Evolutionary conservation across 1,140 invertebrate species (phyloP), one percentile per base, ranked within the genome.

Genomic region (Acromyrmex heyeri): DNA sequence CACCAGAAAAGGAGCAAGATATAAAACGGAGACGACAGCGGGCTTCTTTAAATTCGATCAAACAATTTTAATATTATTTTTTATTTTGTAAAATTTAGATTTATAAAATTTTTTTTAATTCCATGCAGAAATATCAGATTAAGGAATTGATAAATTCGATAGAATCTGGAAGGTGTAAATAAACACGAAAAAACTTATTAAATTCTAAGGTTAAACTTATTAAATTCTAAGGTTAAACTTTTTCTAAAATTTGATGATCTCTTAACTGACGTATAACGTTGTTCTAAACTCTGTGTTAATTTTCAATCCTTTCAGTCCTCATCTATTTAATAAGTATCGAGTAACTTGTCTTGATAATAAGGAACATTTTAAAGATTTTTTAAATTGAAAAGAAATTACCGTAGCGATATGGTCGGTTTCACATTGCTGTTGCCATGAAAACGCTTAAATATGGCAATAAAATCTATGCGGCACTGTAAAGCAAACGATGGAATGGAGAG

Each of bases 401-500:
- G 5, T 2, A 6, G 21, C 50, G 16, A 38, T 38, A 24, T 38
- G 12, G 14, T 38, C 14, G 30, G 24, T 76, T n/a, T 76, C 34
- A 8, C 34, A 14, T 76, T 16, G 53, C 21, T 50, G 21, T 72
- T 16, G 90, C 81, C 91, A 87, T 89, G 90, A 91, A 92, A 92
- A 92, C 87, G 89, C 85, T 93, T 92, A 93, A 94, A 94, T 92
- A 88, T 89, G 76, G 88, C 92, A 93, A 93, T 94, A 94, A 94
- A 94, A 92, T 94, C 92, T 44, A 76, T 50, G 12, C 38, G 44
- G 14, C 16, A 14, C 21, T 44, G 30, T 21, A 59, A 76, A 85
- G 50, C 81, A 88, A 67, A 67, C 7, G 64, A 4, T 44, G n/a
- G n/a, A 21, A 69, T 8, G 21, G 16, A 69, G 65, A 67, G 34